Percentiles rank a stretch among this genome's conserved stretches.
These are phyloP conservation scores for Timema cristinae DNA, from an alignment of 2,888 invertebrate genomes.

Conservation along the genomic window DNA sequence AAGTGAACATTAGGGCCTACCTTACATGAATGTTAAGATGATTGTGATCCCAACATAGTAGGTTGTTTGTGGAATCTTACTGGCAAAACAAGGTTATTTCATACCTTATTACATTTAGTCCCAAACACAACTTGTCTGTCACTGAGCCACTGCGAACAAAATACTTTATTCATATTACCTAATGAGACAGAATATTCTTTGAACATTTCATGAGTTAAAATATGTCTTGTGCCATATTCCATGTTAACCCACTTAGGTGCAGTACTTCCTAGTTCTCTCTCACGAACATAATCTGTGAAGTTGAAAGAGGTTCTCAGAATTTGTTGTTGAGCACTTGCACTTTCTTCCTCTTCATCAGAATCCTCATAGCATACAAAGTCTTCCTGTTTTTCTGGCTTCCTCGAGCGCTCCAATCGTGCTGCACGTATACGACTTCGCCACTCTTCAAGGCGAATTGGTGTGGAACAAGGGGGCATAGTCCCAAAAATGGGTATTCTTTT, in stretches of 20 bases:
- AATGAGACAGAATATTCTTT: slow-evolving; percentile 78
- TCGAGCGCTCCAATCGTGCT: slow-evolving; percentile 61
- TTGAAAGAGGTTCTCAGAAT: slow-evolving; percentile 76
- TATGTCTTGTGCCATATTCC: slow-evolving; percentile 81
- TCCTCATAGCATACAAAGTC: slow-evolving; percentile 88
- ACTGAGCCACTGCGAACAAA: slow-evolving; percentile 94
- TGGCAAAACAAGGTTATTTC: neutral
- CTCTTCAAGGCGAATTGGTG: slow-evolving; percentile 67
- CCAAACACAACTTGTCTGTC: slow-evolving; percentile 94
- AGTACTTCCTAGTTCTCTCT: slow-evolving; percentile 67
- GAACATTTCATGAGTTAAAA: slow-evolving; percentile 84
- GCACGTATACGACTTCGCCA: slow-evolving; percentile 63
- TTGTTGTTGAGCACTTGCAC: slow-evolving; percentile 65
- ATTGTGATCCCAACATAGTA: no score
- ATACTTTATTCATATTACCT: slow-evolving; percentile 87
- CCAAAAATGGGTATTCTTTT: slow-evolving; percentile 68
- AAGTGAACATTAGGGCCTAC: no score
- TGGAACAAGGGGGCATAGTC: slow-evolving; percentile 72
- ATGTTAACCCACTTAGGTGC: slow-evolving; percentile 69
- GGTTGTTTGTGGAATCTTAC: no score
- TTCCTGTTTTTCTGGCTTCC: slow-evolving; percentile 83
- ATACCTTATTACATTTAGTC: slow-evolving; percentile 93
- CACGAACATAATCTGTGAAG: slow-evolving; percentile 79
- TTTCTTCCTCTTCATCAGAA: slow-evolving; percentile 82
- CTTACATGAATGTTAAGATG: no score